A percentile compares a stretch with the other conserved stretches of the same genome.
Conservation (phyloP, 2,888 invertebrate genomes). For the Sialis lutaria region DNA sequence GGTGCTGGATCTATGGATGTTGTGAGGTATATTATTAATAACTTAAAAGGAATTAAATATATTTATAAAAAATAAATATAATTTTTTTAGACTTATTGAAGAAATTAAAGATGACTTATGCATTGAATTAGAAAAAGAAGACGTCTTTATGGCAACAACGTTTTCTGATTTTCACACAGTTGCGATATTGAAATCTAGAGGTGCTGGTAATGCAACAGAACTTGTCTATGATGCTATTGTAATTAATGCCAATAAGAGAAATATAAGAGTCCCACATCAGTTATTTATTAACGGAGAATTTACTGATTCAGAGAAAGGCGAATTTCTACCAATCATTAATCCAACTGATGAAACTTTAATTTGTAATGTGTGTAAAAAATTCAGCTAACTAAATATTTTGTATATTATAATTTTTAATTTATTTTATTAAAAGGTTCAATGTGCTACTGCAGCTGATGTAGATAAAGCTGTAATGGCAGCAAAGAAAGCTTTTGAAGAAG, state of each 20-base stretch:
- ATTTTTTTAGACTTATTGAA: conserved; percentile 52
- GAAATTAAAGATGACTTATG: conserved; percentile 72
- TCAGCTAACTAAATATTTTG: background rate
- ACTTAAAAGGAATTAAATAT: background rate
- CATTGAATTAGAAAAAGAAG: conserved; percentile 68
- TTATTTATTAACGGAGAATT: conserved; percentile 86
- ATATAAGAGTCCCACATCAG: conserved; percentile 74
- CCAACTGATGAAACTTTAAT: conserved; percentile 71
- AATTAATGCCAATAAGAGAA: conserved; percentile 66
- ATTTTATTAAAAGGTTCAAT: conserved; percentile 29
- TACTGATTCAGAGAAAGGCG: conserved; percentile 52
- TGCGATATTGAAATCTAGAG: conserved; percentile 47
- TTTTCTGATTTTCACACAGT: conserved; percentile 63
- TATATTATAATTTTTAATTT: conserved; percentile 15
- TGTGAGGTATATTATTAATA: conserved; percentile 33
- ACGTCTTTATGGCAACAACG: conserved; percentile 82
- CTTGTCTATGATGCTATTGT: conserved; percentile 58
- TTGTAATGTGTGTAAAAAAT: conserved; percentile 31
- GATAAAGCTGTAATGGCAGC: conserved; percentile 79
- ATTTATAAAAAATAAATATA: background rate
- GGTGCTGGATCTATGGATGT: conserved; percentile 99
- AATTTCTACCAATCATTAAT: conserved; percentile 52
- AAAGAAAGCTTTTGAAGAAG: conserved; percentile 67
- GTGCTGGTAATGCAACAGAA: conserved; percentile 28
- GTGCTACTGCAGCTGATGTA: conserved; percentile 65